Percentiles rank a stretch among this genome's conserved stretches.
phyloP scores from a whole-genome alignment of 2,888 invertebrate genomes.

The Xylophagus ater region DNA sequence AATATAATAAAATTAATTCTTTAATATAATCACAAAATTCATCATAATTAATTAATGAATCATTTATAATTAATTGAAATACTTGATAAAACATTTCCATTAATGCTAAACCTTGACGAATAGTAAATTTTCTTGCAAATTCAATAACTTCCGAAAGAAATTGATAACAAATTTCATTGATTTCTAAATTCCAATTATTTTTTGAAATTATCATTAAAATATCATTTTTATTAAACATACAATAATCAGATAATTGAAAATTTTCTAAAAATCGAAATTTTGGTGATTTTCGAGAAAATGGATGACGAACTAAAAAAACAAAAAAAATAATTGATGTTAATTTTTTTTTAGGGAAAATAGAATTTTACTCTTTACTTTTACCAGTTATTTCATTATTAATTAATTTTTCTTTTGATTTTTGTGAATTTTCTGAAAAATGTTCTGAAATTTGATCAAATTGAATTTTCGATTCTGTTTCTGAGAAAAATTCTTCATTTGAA shows the following conservation, averaged over 20 bases:
- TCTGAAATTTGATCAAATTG: too few species aligned
- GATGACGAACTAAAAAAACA: not conserved
- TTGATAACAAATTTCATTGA: not conserved
- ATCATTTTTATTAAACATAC: constrained; percentile 4
- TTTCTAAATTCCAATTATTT: constrained; percentile 1
- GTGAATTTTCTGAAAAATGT: too few species aligned
- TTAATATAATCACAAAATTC: constrained; percentile 7
- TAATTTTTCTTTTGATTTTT: too few species aligned
- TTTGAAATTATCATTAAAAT: not conserved
- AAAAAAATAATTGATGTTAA: too few species aligned
- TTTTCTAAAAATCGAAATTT: constrained; percentile 7
- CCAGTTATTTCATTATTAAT: too few species aligned
- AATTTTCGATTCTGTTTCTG: too few species aligned
- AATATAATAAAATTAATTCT: constrained; percentile 4
- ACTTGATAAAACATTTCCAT: constrained; percentile 10
- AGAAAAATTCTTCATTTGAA: too few species aligned
- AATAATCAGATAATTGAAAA: constrained; percentile 3
- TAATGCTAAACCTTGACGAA: not conserved
- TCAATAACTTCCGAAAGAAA: constrained; percentile 1
- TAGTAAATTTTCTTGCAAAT: constrained; percentile 3
- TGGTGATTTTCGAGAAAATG: not conserved
- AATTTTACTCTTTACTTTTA: too few species aligned
- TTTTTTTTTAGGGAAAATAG: too few species aligned
- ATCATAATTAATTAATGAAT: not conserved
- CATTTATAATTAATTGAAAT: constrained; percentile 4